Percentiles rank a stretch among this genome's conserved stretches.
phyloP scores from a whole-genome alignment of 2,797 vertebrate species.

The Coluber constrictor region DNA sequence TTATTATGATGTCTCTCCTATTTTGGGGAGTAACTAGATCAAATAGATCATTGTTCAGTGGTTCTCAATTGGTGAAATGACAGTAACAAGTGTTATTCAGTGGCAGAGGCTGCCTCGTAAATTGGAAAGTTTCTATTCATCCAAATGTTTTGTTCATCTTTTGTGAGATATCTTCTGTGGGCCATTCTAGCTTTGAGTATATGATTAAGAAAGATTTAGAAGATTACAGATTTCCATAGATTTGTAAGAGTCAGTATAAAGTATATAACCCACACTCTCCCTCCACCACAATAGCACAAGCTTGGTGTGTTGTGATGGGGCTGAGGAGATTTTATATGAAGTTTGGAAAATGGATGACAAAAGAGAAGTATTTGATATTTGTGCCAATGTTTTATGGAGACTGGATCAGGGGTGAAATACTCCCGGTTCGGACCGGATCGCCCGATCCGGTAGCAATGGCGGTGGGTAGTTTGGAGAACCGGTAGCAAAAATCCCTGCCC shows the following conservation, averaged over 20 bases:
- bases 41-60: background rate
- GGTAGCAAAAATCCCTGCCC: too few species aligned
- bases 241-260: background rate
- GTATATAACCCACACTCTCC: background rate
- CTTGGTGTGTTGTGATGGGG: background rate
- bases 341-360: background rate
- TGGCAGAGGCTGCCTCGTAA: background rate
- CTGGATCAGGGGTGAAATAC: background rate
- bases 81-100: background rate
- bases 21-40: background rate
- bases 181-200: background rate
- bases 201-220: background rate
- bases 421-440: too few species aligned
- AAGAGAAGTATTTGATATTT: background rate
- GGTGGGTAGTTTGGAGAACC: too few species aligned
- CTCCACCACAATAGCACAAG: background rate
- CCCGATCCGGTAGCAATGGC: too few species aligned
- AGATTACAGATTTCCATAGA: background rate
- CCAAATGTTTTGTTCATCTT: background rate
- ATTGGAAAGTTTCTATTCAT: background rate
- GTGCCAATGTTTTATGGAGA: background rate
- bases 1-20: background rate
- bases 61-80: background rate
- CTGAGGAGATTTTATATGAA: background rate
- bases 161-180: background rate